A percentile compares a stretch with the other conserved stretches of the same genome.
Conservation (phyloP, 2,888 invertebrate species). For the Sarcophaga carnaria region DNA sequence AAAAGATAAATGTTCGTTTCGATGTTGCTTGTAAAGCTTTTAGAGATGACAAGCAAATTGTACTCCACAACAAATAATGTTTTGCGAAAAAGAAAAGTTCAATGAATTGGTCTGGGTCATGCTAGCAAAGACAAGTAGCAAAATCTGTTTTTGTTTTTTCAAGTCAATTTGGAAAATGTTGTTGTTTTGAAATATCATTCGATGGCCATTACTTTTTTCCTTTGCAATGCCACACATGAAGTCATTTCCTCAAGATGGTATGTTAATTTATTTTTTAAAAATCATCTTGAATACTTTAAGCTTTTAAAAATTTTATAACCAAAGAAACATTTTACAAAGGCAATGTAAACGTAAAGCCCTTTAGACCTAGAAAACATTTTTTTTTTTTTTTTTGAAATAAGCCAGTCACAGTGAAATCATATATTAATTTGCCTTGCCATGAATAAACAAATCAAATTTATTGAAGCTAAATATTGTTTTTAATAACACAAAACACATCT, state of each 20-base stretch:
- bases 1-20: background rate
- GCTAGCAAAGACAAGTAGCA: slow-evolving; percentile 31
- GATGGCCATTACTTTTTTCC: slow-evolving; percentile 22
- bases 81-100: slow-evolving; percentile 15
- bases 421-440: too few species aligned
- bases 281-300: background rate
- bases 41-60: background rate
- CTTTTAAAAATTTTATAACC: background rate
- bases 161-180: slow-evolving; percentile 26
- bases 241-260: background rate
- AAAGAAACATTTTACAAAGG: too few species aligned
- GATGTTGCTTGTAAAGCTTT: background rate
- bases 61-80: background rate
- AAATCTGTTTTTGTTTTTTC: slow-evolving; percentile 3
- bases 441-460: background rate
- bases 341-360: too few species aligned
- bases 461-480: background rate
- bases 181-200: slow-evolving; percentile 34
- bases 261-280: background rate
- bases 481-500: background rate
- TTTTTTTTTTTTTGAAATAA: too few species aligned
- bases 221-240: slow-evolving; percentile 43
- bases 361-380: too few species aligned
- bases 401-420: too few species aligned
- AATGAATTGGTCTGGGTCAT: slow-evolving; percentile 61